Base-by-base conservation (phyloP, 2,888 invertebrate species). In the Caenorhabditis sp. region DNA sequence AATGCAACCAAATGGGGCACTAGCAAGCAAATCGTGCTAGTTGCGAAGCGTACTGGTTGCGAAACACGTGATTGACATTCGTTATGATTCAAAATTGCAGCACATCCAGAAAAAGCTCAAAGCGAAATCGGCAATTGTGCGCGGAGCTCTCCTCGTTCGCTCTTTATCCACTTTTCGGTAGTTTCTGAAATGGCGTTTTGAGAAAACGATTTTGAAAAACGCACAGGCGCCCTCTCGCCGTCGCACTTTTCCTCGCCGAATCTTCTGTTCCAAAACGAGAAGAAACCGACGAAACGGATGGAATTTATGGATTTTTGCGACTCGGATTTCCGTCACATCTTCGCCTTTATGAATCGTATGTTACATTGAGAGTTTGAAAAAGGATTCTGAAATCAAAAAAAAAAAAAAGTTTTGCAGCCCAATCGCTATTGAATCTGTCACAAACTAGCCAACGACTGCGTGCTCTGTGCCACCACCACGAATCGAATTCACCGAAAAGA, bases 141-240 rank as follows among this genome's bases (percentile, higher is more conserved):
- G 78, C 78, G 9, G 72, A 78, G 30, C 46, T 78, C 9, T 78
- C 78, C 3, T 78, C 78, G 2, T 78, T 78, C 41, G 78, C 78
- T 0, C 73, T 78, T 22, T 78, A 72, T 50, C 78, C 78, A 27
- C 43, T 78, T 32, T 66, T 72, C 24, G 78, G 74, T 75, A n/a
- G n/a, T n/a, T n/a, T n/a, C n/a, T n/a, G n/a, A 37, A 37, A 37
- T n/a, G n/a, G n/a, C n/a, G n/a, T n/a, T n/a, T n/a, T n/a, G n/a
- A n/a, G n/a, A n/a, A n/a, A n/a, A n/a, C n/a, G n/a, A n/a, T n/a
- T n/a, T n/a, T n/a, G n/a, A n/a, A n/a, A n/a, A n/a, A n/a, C n/a
- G n/a, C n/a, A n/a, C 61, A 68, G 74, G 78, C 39, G 73, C 73
- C 7, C 68, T 72, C 15, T 61, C 72, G 5, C 73, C 78, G 17